phyloP scores from a whole-genome alignment of 1,140 invertebrate genomes.

The Chionoecetes opilio region DNA sequence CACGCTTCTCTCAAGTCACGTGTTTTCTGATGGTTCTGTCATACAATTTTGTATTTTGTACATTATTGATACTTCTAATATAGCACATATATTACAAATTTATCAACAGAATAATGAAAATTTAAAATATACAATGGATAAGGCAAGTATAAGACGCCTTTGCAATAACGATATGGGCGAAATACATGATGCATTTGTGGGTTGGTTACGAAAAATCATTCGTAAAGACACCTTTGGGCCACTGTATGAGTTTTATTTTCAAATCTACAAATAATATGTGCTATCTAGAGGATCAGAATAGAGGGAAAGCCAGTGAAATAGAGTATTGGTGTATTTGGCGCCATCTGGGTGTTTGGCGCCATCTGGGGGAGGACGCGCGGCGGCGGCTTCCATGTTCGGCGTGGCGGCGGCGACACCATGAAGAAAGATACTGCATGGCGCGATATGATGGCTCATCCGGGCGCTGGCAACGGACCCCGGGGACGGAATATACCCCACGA shows the following conservation, averaged over 20 bases:
- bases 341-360: slow-evolving; percentile 68
- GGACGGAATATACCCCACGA: slow-evolving; percentile 78
- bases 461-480: slow-evolving; percentile 78
- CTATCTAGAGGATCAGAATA: not conserved
- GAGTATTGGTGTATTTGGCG: slow-evolving; percentile 37
- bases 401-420: slow-evolving; percentile 56
- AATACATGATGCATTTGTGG: not conserved
- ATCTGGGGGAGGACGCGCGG: slow-evolving; percentile 76
- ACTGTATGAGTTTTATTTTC: not conserved
- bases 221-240: not conserved
- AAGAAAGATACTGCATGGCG: slow-evolving; percentile 79
- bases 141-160: not conserved
- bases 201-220: not conserved
- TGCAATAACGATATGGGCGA: not conserved
- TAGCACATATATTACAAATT: not conserved
- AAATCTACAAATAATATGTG: too few relatives aligned
- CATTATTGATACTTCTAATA: not conserved
- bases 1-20: slow-evolving; percentile 65
- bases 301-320: not conserved
- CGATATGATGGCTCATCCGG: slow-evolving; percentile 77
- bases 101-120: not conserved
- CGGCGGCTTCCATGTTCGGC: slow-evolving; percentile 54
- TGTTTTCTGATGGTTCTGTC: slow-evolving; percentile 74
- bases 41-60: slow-evolving; percentile 67
- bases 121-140: not conserved